A percentile compares a stretch with the other conserved stretches of the same genome.
Conservation (phyloP, 2,888 invertebrate genomes). For the Phoronis australis region DNA sequence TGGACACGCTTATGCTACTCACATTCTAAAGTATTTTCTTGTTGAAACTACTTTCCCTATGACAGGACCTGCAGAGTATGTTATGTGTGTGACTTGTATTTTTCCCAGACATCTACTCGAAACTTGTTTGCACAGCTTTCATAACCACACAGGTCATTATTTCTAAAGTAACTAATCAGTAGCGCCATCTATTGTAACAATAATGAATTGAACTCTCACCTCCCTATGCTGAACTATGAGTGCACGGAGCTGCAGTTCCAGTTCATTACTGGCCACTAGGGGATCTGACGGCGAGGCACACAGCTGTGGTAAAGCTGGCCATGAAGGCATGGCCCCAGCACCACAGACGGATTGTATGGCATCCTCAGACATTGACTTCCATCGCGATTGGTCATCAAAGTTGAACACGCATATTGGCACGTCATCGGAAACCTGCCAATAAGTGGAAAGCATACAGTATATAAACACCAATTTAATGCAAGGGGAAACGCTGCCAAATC, state of each 20-base stretch:
- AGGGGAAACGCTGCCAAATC: background rate
- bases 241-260: conserved; percentile 46
- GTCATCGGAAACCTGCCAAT: conserved; percentile 39
- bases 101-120: too few relatives aligned
- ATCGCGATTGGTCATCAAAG: conserved; percentile 41
- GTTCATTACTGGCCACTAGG: conserved; percentile 41
- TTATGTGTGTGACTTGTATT: too few relatives aligned
- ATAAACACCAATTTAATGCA: background rate
- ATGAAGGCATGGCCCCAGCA: conserved; percentile 24
- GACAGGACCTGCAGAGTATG: too few relatives aligned
- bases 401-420: conserved; percentile 49
- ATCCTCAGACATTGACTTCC: conserved; percentile 52
- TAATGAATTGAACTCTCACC: too few relatives aligned
- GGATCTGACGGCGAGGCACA: conserved; percentile 35
- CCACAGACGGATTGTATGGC: conserved; percentile 46
- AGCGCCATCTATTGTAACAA: too few relatives aligned
- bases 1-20: too few relatives aligned
- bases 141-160: too few relatives aligned
- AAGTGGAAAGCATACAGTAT: background rate
- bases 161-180: too few relatives aligned
- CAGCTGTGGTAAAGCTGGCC: conserved; percentile 43
- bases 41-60: too few relatives aligned
- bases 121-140: too few relatives aligned
- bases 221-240: conserved; percentile 43
- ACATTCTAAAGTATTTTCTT: too few relatives aligned